Percentiles rank a stretch among this genome's conserved stretches.
phyloP scores from a whole-genome alignment of 1,140 invertebrate genomes.

The Leguminivora glycinivorella region DNA sequence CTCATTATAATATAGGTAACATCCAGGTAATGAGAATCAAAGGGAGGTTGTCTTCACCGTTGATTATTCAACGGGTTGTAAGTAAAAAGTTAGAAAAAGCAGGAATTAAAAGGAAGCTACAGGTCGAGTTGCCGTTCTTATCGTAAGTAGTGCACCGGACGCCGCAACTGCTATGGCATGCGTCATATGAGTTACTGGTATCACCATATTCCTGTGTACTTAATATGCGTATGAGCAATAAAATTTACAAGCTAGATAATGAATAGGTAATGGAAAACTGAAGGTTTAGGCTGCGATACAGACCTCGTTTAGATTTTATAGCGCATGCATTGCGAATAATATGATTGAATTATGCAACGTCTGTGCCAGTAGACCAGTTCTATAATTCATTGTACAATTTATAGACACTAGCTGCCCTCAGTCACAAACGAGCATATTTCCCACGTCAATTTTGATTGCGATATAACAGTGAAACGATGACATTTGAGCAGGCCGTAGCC shows the following conservation, averaged over 20 bases:
- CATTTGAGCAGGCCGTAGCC: constrained; percentile 55
- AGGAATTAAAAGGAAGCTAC: constrained; percentile 24
- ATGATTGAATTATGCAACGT: constrained; percentile 71
- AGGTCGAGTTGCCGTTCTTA: constrained; percentile 10
- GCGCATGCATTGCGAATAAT: constrained; percentile 45
- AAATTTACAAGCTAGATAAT: not conserved
- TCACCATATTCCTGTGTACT: not conserved
- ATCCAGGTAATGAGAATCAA: not conserved
- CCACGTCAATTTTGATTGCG: constrained; percentile 74
- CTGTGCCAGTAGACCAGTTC: constrained; percentile 49
- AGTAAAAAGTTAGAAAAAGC: constrained; percentile 14
- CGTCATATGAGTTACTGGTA: not conserved
- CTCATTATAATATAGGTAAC: too few species aligned
- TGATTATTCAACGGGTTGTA: constrained; percentile 22
- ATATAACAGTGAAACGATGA: constrained; percentile 73
- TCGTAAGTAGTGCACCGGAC: constrained; percentile 21
- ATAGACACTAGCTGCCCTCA: constrained; percentile 57
- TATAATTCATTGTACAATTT: constrained; percentile 75
- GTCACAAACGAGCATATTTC: constrained; percentile 75
- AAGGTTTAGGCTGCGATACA: not conserved
- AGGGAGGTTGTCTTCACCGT: not conserved
- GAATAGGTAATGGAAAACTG: not conserved
- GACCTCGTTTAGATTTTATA: constrained; percentile 6
- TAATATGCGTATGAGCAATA: not conserved
- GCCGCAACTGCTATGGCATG: not conserved